Conservation (phyloP, 2,113 vertebrate genomes). For the Copsychus sechellarum region DNA sequence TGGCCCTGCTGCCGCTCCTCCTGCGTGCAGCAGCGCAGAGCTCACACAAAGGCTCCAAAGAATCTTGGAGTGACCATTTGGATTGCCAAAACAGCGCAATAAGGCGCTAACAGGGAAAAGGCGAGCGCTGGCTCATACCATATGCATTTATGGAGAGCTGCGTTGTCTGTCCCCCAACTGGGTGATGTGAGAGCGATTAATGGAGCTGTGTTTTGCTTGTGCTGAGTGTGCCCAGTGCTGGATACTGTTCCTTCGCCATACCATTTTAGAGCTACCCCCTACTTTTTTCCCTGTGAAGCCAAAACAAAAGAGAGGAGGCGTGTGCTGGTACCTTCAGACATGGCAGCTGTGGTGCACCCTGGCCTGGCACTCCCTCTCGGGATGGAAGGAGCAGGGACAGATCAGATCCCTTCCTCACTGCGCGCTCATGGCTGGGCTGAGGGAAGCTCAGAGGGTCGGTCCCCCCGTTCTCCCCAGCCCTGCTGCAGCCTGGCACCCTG, state of each 20-base stretch:
- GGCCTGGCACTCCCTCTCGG: neutral
- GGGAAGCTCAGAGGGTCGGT: neutral
- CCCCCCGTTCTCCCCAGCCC: neutral
- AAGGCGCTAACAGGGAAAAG: neutral
- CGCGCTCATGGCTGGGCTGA: neutral
- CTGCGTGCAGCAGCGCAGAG: fast-evolving
- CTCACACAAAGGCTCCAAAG: conserved; percentile 43
- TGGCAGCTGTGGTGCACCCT: neutral
- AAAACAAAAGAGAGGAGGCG: neutral
- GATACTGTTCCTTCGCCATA: neutral
- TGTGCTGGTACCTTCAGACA: fast-evolving
- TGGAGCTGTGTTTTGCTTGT: neutral
- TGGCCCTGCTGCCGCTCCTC: neutral
- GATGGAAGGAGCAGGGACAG: neutral
- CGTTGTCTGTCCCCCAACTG: neutral
- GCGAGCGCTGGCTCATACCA: neutral
- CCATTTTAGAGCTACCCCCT: neutral
- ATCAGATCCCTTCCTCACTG: neutral
- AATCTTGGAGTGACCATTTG: neutral
- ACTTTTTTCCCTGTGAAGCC: neutral
- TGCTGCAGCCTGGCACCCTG: neutral
- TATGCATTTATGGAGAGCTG: neutral
- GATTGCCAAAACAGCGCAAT: neutral
- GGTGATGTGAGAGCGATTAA: neutral
- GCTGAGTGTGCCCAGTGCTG: neutral